These are phyloP conservation scores for Sula dactylatra DNA, from an alignment of 2,113 vertebrate genomes.

Conservation along the genomic window DNA sequence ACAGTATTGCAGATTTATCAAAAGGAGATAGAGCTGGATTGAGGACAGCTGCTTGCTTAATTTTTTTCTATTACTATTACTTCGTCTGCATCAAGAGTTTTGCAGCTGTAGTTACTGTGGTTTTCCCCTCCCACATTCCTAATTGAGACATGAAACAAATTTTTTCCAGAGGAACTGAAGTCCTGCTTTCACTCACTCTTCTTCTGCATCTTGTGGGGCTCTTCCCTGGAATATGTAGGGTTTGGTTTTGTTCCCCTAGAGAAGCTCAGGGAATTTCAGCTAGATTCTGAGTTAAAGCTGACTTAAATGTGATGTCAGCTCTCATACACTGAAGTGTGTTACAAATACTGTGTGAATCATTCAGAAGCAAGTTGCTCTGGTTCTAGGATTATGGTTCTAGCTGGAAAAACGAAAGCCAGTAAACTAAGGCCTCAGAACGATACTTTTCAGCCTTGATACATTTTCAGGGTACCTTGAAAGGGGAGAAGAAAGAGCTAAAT, in stretches of 20 bases:
- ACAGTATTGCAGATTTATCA: background rate
- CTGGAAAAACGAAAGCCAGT: background rate
- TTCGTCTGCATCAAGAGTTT: background rate
- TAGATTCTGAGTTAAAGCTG: background rate
- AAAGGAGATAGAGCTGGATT: background rate
- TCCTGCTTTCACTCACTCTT: background rate
- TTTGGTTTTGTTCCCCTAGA: background rate
- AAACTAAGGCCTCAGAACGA: background rate
- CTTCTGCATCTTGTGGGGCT: background rate
- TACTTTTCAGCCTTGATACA: background rate
- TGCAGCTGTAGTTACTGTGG: background rate
- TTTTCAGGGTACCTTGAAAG: background rate
- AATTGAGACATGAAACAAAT: background rate
- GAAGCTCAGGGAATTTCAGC: background rate
- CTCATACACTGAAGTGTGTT: background rate
- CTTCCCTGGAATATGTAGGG: background rate
- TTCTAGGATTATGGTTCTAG: background rate
- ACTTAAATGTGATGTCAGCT: background rate
- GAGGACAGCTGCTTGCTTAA: background rate
- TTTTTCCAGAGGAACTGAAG: background rate
- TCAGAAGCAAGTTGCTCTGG: background rate
- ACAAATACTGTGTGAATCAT: background rate
- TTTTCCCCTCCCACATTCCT: background rate
- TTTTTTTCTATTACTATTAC: background rate
- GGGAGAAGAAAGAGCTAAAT: background rate